phyloP scores from a whole-genome alignment of 1,140 invertebrate genomes.

The Drosophila micromelanica region DNA sequence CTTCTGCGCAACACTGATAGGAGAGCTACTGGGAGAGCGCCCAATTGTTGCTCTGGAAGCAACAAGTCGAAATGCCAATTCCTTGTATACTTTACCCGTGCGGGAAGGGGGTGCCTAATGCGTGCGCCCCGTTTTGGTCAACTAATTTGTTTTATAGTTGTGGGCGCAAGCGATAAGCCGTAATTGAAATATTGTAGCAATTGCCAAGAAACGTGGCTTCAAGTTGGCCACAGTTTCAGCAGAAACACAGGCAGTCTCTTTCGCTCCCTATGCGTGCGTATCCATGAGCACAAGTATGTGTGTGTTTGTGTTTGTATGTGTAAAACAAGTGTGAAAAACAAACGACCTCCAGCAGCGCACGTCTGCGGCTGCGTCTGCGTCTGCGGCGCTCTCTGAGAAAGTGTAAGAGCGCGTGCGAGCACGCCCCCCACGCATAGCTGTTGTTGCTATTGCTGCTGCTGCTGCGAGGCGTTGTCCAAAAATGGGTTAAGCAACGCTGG shows the following conservation, averaged over 20 bases:
- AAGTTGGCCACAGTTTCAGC: conserved; percentile 61
- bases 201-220: conserved; percentile 62
- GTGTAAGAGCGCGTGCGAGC: conserved; percentile 54
- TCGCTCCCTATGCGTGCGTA: conserved; percentile 20
- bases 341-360: conserved; percentile 72
- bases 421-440: conserved; percentile 70
- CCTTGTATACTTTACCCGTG: not conserved
- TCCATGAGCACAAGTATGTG: conserved; percentile 19
- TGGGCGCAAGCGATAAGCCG: conserved; percentile 56
- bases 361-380: conserved; percentile 41
- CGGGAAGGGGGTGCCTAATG: conserved; percentile 14
- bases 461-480: conserved; percentile 37
- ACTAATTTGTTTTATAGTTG: conserved; percentile 19
- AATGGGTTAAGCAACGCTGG: conserved; percentile 40
- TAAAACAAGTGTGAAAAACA: conserved; percentile 77
- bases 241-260: conserved; percentile 26
- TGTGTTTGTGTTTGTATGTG: conserved; percentile 19
- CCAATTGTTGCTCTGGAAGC: conserved; percentile 66
- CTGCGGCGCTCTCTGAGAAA: conserved; percentile 59
- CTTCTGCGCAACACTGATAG: conserved; percentile 23
- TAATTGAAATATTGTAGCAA: conserved; percentile 62
- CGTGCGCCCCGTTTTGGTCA: conserved; percentile 20
- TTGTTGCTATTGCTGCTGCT: conserved; percentile 41
- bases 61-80: conserved; percentile 59
- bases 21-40: conserved; percentile 31